phyloP scores from a whole-genome alignment of 2,113 vertebrate genomes.

The Redunca redunca region DNA sequence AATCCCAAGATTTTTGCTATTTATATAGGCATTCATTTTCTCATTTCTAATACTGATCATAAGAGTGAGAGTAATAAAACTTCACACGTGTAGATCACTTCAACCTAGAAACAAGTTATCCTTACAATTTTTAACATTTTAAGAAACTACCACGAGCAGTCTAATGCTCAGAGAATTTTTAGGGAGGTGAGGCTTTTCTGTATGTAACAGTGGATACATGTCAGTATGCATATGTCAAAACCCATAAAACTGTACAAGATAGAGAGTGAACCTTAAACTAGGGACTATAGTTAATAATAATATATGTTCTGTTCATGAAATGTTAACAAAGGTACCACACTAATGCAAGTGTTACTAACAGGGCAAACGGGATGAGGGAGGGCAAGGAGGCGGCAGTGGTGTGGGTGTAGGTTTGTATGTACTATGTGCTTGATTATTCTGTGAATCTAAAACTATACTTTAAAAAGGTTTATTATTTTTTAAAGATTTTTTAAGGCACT shows the following conservation, averaged over 20 bases:
- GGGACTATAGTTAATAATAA: not conserved
- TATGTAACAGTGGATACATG: not conserved
- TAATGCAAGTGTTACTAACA: not conserved
- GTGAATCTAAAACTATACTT: not conserved
- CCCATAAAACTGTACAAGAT: not conserved
- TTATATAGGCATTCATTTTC: not conserved
- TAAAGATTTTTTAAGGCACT: not conserved
- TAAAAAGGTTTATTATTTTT: not conserved
- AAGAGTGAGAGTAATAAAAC: not conserved
- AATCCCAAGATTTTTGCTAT: not conserved
- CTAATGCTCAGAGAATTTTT: not conserved
- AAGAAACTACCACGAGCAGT: not conserved
- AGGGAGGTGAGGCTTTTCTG: not conserved
- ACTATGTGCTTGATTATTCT: not conserved
- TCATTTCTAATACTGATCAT: not conserved
- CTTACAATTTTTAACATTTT: conserved; percentile 12
- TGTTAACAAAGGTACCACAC: not conserved
- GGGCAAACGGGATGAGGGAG: not conserved
- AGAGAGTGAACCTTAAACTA: not conserved
- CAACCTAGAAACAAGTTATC: not conserved
- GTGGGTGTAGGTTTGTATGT: not conserved
- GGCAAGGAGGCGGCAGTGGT: not conserved
- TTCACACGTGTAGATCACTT: not conserved
- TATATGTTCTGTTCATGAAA: not conserved
- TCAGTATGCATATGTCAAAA: not conserved